Base-by-base conservation (phyloP, 1,140 invertebrate genomes). In the Venturia canescens region DNA sequence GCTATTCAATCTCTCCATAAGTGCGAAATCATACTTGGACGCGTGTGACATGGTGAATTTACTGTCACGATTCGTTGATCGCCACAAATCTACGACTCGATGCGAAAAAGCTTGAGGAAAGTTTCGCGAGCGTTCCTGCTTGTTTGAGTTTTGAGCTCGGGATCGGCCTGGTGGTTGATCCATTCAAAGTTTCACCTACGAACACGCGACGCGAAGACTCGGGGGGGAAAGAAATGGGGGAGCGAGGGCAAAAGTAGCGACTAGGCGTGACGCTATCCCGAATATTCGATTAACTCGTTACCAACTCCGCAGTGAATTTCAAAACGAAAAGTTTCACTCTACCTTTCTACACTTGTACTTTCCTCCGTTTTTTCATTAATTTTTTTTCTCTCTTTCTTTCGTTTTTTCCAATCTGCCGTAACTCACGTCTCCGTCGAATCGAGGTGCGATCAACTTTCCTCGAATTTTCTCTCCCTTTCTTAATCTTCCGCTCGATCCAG, bases 281-380 rank as follows among this genome's bases (percentile, higher is more conserved):
- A 85, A 84, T 84, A 83, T 85, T 85, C 84, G 84, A 85, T 85
- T 85, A 85, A 85, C 80, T 84, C 53, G 74, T 82, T 80, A 75
- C 63, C 60, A 83, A 82, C 81, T 80, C 80, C 15, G 60, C 75
- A 48, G 78, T 74, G 84, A 85, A 85, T 85, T 85, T 84, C 60
- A 63, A 63, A 63, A 26, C 60, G 60, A 26, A 63, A 63, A 63
- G 60, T 63, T 63, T 63, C 21, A 63, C 3, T 26, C 23, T 63
- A 23, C 21, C 16, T 48, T 70, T 48, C 53, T 13, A 74, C n/a
- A 70, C 21, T 44, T 26, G 44, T 26, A 38, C 23, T 26, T 60
- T 38, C 70, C 27, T 80, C 31, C 29, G 57, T 27, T 75, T 50
- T n/a, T n/a, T n/a, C n/a, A n/a, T n/a, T n/a, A n/a, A n/a, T n/a